Base-by-base conservation (phyloP, 2,797 vertebrate genomes). In the Rhynchonycteris naso region DNA sequence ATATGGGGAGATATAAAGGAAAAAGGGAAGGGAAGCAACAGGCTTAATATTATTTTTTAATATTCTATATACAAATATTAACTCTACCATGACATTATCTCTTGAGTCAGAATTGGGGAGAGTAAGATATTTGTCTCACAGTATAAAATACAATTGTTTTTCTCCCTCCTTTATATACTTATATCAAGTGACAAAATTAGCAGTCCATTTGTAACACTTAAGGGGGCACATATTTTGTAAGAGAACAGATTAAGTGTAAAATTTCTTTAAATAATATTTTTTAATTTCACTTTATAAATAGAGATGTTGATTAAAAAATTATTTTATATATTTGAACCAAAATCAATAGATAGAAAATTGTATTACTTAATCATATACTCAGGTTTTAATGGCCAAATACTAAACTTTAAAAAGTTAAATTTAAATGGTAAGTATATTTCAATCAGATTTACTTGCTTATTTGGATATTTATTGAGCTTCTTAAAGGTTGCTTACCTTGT, bases 271-370 rank as follows among this genome's bases (percentile, higher is more conserved):
- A 38, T 85, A 50, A 79, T 30, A 11, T 16, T 22, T 92, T 74
- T 63, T 12, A 74, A 59, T 76, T 83, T 88, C 38, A 79, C 79
- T 87, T 82, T 63, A 90, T 85, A 71, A 90, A 82, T 93, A 89
- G 4, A 33, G 47, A 59, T 43, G 7, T 24, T 68, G 22, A 50
- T 66, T 85, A 91, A 74, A n/a, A 94, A 66, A 65, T 75, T 80
- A 76, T 66, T 61, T 85, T 75, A 68, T 38, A 28, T 72, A 18
- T 14, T 65, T 71, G 86, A 92, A 89, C 19, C 33, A 16, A 50
- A 59, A 72, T 92, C 47, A 84, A 11, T 89, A 43, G 28, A n/a
- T 74, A 85, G 11, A 86, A 68, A 91, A 28, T 28, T 47, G 22
- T 24, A 56, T 86, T 76, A 74, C 61, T 92, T 82, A 69, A n/a